A percentile compares a stretch with the other conserved stretches of the same genome.
Evolutionary conservation across 2,888 invertebrate genomes (phyloP).

Genomic region (Malacosoma neustria): DNA sequence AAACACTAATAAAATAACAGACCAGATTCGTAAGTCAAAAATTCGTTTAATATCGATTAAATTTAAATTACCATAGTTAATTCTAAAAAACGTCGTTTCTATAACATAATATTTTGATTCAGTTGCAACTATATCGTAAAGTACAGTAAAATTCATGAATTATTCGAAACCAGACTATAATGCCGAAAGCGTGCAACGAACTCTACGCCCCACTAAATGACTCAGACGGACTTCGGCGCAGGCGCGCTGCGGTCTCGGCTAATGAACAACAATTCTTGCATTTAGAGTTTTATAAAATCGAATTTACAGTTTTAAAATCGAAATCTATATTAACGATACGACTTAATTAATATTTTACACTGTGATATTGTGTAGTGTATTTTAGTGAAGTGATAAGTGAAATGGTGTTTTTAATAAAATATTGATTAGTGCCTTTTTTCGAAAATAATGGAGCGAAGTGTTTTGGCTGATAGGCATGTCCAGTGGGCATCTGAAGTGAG

Average conservation of each 20-base stretch:
- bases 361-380: neutral
- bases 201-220: constrained; percentile 26
- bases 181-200: constrained; percentile 28
- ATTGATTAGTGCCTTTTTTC: no score
- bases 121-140: no score
- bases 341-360: neutral
- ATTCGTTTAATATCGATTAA: no score
- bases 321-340: neutral
- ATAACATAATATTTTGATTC: no score
- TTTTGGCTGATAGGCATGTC: constrained; percentile 58
- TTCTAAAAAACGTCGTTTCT: no score
- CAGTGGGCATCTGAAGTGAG: constrained; percentile 67
- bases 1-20: no score
- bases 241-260: constrained; percentile 38
- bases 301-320: neutral
- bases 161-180: neutral
- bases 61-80: no score
- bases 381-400: constrained; percentile 25
- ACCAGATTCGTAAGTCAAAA: no score
- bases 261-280: constrained; percentile 44
- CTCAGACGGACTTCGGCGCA: constrained; percentile 41
- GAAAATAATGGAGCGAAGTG: constrained; percentile 63
- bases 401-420: constrained; percentile 47
- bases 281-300: constrained; percentile 48
- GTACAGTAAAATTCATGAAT: neutral